phyloP scores from a whole-genome alignment of 2,797 vertebrate species.

The Cynopterus sphinx region DNA sequence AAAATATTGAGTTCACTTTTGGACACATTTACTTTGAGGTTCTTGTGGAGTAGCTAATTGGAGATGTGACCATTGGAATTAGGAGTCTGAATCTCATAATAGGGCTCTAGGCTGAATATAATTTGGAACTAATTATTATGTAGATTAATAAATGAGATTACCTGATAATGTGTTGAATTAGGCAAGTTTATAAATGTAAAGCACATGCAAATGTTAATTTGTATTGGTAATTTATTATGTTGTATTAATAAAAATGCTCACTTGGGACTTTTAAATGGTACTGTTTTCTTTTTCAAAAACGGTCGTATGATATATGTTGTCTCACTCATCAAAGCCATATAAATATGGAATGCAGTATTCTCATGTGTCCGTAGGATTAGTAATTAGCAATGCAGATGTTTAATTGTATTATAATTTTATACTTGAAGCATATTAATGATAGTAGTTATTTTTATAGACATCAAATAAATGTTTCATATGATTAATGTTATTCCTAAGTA shows the following conservation, averaged over 20 bases:
- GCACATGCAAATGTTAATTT: slow-evolving; percentile 13
- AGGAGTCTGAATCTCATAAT: not conserved
- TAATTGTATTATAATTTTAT: slow-evolving; percentile 26
- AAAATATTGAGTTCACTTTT: not conserved
- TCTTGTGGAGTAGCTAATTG: not conserved
- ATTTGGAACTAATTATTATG: slow-evolving; percentile 1
- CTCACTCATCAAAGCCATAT: not conserved
- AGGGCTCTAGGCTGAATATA: not conserved
- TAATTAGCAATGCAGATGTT: not conserved
- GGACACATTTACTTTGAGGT: not conserved
- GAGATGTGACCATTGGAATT: not conserved
- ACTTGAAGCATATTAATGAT: not conserved
- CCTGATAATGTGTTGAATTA: not conserved
- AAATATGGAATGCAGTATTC: not conserved
- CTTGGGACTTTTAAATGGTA: not conserved
- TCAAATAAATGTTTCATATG: not conserved
- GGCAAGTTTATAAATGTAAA: slow-evolving; percentile 21
- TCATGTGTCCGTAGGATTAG: not conserved
- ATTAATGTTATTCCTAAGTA: slow-evolving; percentile 19
- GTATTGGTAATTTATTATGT: slow-evolving; percentile 11
- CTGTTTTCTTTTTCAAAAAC: not conserved
- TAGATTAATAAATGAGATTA: not conserved
- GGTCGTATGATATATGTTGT: not conserved
- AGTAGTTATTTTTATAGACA: slow-evolving; percentile 38
- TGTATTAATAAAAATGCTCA: not conserved